phyloP scores from a whole-genome alignment of 2,888 invertebrate genomes.

The Agriotes lineatus region DNA sequence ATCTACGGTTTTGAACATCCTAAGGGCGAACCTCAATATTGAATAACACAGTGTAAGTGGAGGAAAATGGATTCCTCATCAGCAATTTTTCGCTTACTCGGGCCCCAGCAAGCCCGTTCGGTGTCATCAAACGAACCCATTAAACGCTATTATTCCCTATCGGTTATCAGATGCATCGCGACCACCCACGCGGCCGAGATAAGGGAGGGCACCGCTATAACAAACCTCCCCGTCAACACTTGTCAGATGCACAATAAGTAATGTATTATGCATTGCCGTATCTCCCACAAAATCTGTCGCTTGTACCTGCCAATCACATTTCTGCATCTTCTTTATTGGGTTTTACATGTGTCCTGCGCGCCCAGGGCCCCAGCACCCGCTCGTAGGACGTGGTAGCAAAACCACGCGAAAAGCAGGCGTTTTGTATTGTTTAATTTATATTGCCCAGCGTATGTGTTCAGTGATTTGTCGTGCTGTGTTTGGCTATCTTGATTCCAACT shows the following conservation, averaged over 20 bases:
- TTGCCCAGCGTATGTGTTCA: constrained; percentile 56
- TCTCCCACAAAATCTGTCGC: constrained; percentile 57
- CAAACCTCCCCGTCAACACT: constrained; percentile 62
- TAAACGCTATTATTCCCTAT: constrained; percentile 10
- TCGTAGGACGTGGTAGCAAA: constrained; percentile 29
- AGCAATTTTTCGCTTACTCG: no score
- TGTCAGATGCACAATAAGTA: constrained; percentile 61
- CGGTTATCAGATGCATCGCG: constrained; percentile 35
- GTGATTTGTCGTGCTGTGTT: constrained; percentile 60
- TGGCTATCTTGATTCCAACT: constrained; percentile 56
- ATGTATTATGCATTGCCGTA: constrained; percentile 61
- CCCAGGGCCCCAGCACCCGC: background rate
- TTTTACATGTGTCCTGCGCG: constrained; percentile 14
- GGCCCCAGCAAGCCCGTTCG: no score
- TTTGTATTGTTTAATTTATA: constrained; percentile 58
- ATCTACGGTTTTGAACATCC: no score
- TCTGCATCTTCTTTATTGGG: constrained; percentile 40
- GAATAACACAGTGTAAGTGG: no score
- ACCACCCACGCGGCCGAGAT: constrained; percentile 53
- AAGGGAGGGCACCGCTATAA: constrained; percentile 48
- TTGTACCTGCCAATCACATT: constrained; percentile 57
- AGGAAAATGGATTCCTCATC: no score
- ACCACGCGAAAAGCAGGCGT: constrained; percentile 35
- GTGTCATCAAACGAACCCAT: constrained; percentile 11
- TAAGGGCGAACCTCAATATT: no score